These are phyloP conservation scores for Hyalella azteca DNA, from an alignment of 2,888 invertebrate species.

Conservation along the genomic window DNA sequence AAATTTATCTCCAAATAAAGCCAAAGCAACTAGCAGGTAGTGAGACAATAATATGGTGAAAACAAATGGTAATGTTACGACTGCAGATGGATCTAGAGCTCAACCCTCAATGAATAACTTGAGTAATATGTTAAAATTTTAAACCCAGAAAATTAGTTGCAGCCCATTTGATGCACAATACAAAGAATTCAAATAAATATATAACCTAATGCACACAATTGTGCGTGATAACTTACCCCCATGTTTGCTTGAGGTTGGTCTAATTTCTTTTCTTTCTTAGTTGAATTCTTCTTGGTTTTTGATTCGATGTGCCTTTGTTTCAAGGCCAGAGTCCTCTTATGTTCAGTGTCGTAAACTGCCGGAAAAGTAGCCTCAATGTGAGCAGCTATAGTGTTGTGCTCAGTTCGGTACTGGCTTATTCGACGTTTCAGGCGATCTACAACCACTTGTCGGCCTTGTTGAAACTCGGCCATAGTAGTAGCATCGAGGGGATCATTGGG, in stretches of 20 bases:
- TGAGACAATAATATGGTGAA: too few species aligned
- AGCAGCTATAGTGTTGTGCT: slow-evolving; percentile 84
- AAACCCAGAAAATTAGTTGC: too few species aligned
- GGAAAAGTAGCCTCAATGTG: slow-evolving; percentile 87
- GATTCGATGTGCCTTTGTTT: slow-evolving; percentile 90
- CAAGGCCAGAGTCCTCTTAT: slow-evolving; percentile 84
- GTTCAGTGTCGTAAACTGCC: slow-evolving; percentile 87
- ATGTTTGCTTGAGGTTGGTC: slow-evolving; percentile 49
- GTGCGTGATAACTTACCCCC: slow-evolving; percentile 58
- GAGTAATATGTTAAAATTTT: too few species aligned
- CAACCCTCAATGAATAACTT: too few species aligned
- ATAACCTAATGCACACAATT: too few species aligned
- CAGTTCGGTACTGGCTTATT: slow-evolving; percentile 83
- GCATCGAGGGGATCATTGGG: slow-evolving; percentile 39
- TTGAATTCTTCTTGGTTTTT: slow-evolving; percentile 83
- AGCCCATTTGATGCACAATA: too few species aligned
- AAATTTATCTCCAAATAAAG: too few species aligned
- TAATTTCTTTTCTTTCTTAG: slow-evolving; percentile 72
- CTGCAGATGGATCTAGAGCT: too few species aligned
- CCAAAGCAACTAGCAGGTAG: too few species aligned
- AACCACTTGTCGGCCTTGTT: slow-evolving; percentile 70
- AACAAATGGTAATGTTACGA: too few species aligned
- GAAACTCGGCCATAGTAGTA: slow-evolving; percentile 58
- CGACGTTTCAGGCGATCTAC: slow-evolving; percentile 83
- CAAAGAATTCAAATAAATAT: too few species aligned